Conservation (phyloP, 2,888 invertebrate species). For the Drosophila macrospina region DNA sequence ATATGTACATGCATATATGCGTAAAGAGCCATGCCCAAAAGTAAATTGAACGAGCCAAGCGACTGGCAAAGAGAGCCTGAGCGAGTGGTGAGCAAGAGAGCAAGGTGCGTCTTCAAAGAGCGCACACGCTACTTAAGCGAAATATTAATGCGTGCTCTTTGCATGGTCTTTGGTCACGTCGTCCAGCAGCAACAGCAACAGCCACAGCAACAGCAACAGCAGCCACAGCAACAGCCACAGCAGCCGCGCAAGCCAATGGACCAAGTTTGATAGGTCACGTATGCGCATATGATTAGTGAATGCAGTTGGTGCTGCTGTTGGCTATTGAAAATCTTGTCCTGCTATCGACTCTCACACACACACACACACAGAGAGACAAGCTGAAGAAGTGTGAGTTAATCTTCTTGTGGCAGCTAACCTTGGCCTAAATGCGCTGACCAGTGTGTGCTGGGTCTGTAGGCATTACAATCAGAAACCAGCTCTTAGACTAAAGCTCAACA, state of each 20-base stretch:
- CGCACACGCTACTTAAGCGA: slow-evolving; percentile 12
- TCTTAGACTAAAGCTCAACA: slow-evolving; percentile 31
- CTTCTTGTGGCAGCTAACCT: slow-evolving; percentile 64
- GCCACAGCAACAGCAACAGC: slow-evolving; percentile 11
- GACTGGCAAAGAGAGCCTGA: slow-evolving; percentile 18
- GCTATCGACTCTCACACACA: slow-evolving; percentile 43
- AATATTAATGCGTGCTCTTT: slow-evolving; percentile 18
- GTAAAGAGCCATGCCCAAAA: slow-evolving; percentile 44
- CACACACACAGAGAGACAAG: slow-evolving; percentile 4
- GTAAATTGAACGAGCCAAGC: slow-evolving; percentile 29
- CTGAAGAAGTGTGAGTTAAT: slow-evolving; percentile 43
- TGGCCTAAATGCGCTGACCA: slow-evolving; percentile 63
- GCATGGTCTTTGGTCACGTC: slow-evolving; percentile 69
- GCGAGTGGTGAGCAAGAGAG: background rate
- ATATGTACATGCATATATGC: background rate
- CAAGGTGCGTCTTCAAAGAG: slow-evolving; percentile 48
- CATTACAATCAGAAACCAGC: slow-evolving; percentile 18
- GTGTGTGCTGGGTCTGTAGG: slow-evolving; percentile 10
- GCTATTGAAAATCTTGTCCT: slow-evolving; percentile 66
- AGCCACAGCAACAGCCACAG: background rate
- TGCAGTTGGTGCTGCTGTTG: slow-evolving; percentile 22
- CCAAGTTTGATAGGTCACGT: slow-evolving; percentile 70
- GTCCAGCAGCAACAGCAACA: slow-evolving; percentile 26
- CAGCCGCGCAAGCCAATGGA: slow-evolving; percentile 31
- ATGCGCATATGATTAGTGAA: slow-evolving; percentile 61